Base-by-base conservation (phyloP, 1,140 invertebrate genomes). In the Chionoecetes opilio region DNA sequence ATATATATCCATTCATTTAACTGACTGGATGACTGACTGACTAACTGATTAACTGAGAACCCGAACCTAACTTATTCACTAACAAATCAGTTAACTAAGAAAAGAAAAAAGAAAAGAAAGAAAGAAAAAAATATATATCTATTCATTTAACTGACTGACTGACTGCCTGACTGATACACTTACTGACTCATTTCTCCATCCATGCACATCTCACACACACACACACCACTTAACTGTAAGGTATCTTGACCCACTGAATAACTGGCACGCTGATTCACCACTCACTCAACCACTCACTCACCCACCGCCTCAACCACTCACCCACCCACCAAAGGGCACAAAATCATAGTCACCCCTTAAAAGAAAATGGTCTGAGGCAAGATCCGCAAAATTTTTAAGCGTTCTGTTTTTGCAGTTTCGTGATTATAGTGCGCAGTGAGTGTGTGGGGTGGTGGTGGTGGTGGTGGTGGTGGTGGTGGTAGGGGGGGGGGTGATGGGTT, bases 271-370 rank as follows among this genome's bases (percentile, higher is more conserved):
- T n/a, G n/a, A n/a, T n/a, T n/a, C n/a, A 41, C 37, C 35, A 90
- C 88, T 14, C 88, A 90, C 88, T 41, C 88, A 90, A 41, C 37
- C 35, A 90, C 88, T 14, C 88, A 90, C 88, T 41, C 88, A 90
- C 38, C 26, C 88, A 90, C 37, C 26, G 37, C 41, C 88, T 14
- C 88, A 38, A 37, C 14, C 88, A 46, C 34, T 41, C 88, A 38
- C 29, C n/a, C 37, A 37, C 6, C 3, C 88, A 90, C 37, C 26
- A 8, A 90, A n/a, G 46, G 29, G 9, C 88, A 90, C 6, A 38
- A 41, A 46, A 90, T 26, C 2, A 14, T 41, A 75, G 21, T 75
- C n/a, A 26, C 63, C 21, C 21, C 26, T n/a, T 21, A n/a, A n/a
- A 75, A 75, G 26, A 75, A 75, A 75, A 75, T 26, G 63, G 11